phyloP scores from a whole-genome alignment of 1,140 invertebrate species.

The Helicoverpa armigera region DNA sequence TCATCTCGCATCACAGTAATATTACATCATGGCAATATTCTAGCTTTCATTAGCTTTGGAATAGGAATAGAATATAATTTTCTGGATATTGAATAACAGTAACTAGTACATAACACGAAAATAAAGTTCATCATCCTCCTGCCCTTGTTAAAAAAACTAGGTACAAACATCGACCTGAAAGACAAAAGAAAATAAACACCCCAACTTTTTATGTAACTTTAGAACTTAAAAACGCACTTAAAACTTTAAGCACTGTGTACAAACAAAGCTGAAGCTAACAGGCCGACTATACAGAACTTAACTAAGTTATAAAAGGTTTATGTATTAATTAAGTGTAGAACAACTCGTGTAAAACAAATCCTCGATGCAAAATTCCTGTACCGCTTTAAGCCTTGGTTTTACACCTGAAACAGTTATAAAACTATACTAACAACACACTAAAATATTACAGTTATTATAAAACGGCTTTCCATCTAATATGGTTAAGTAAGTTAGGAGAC shows the following conservation, averaged over 20 bases:
- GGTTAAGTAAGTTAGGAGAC: conserved; percentile 43
- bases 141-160: too few relatives aligned
- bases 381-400: conserved; percentile 7
- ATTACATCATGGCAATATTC: too few relatives aligned
- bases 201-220: neutral
- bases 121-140: too few relatives aligned
- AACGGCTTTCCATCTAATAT: conserved; percentile 23
- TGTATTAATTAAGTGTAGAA: conserved; percentile 28
- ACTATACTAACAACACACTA: conserved; percentile 12
- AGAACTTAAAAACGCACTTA: conserved; percentile 7
- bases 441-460: conserved; percentile 39
- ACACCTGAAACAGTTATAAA: conserved; percentile 42
- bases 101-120: too few relatives aligned
- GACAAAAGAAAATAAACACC: neutral
- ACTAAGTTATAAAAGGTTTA: conserved; percentile 34
- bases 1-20: too few relatives aligned
- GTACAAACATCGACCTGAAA: too few relatives aligned
- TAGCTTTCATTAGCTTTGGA: too few relatives aligned
- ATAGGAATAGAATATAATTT: too few relatives aligned
- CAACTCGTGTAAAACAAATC: conserved; percentile 6
- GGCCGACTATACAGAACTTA: neutral
- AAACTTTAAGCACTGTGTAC: neutral
- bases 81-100: too few relatives aligned
- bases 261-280: conserved; percentile 16
- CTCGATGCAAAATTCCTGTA: conserved; percentile 12